phyloP scores from a whole-genome alignment of 2,797 vertebrate species.

The Cossypha heuglini region DNA sequence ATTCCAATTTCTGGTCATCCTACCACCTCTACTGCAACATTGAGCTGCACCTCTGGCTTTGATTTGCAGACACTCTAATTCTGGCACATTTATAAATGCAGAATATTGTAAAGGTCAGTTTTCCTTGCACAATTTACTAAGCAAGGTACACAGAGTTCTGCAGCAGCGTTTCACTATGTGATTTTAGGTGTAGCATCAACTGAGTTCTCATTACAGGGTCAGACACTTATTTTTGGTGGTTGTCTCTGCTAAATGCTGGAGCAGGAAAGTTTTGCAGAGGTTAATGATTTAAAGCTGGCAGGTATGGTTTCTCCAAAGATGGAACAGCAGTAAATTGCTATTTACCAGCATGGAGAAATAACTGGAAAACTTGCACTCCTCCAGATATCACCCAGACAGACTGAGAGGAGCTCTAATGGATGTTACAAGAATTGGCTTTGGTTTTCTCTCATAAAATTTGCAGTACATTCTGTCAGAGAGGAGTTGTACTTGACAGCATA shows the following conservation, averaged over 20 bases:
- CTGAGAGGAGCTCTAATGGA: background rate
- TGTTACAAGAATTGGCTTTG: background rate
- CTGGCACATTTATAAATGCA: background rate
- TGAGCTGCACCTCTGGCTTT: background rate
- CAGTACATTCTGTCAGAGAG: background rate
- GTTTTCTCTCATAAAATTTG: conserved; percentile 9
- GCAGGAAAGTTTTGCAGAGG: background rate
- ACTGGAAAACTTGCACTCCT: background rate
- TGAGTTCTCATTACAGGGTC: background rate
- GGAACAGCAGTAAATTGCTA: background rate
- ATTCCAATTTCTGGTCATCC: background rate
- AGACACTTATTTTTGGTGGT: background rate
- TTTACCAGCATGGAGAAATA: background rate
- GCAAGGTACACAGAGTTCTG: background rate
- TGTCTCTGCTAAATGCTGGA: background rate
- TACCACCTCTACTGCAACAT: background rate
- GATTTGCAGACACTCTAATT: background rate
- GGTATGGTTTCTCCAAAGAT: background rate
- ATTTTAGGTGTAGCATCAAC: background rate
- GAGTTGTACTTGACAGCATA: background rate
- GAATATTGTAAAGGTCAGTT: background rate
- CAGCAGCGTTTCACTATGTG: background rate
- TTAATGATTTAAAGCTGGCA: background rate
- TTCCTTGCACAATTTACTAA: background rate
- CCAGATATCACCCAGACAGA: background rate